Evolutionary conservation across 2,888 invertebrate species (phyloP).

Genomic region (Elgonia sp.): DNA sequence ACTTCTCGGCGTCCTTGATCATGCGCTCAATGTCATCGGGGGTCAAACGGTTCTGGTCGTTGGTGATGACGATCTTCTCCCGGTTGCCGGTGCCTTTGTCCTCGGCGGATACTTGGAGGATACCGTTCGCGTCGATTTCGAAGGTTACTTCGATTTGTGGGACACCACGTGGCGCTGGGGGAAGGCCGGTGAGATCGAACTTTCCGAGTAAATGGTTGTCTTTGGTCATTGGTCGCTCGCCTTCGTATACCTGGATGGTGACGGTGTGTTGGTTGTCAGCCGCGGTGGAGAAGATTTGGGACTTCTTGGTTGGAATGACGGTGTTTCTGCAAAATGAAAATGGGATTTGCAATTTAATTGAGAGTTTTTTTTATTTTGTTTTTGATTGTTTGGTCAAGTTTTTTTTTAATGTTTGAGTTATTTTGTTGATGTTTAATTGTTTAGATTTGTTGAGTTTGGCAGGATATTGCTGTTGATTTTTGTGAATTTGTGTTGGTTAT

Average conservation of each 20-base stretch:
- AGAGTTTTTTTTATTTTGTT: too few species aligned
- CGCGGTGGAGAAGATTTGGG: conserved; percentile 99
- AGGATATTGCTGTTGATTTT: too few species aligned
- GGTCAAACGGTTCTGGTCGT: conserved; percentile 98
- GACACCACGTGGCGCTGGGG: conserved; percentile 97
- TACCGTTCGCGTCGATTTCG: conserved; percentile 98
- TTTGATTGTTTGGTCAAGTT: too few species aligned
- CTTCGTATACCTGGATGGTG: conserved; percentile 98
- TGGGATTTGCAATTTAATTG: too few species aligned
- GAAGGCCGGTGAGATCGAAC: conserved; percentile 98
- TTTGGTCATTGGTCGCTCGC: conserved; percentile 99
- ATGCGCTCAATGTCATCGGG: conserved; percentile 99
- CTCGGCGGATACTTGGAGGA: conserved; percentile 98
- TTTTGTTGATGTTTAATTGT: too few species aligned
- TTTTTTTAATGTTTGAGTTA: too few species aligned
- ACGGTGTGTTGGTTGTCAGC: conserved; percentile 99
- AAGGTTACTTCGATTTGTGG: conserved; percentile 98
- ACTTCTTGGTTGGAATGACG: conserved; percentile 99
- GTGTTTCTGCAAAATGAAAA: conserved; percentile 92
- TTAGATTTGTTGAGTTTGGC: too few species aligned
- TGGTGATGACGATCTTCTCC: conserved; percentile 99
- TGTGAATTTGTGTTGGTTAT: too few species aligned
- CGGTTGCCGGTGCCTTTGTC: conserved; percentile 99
- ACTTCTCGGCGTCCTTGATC: conserved; percentile 99
- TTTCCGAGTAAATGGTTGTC: conserved; percentile 99